phyloP scores from a whole-genome alignment of 1,140 invertebrate genomes.

The Drosophila bipectinata region DNA sequence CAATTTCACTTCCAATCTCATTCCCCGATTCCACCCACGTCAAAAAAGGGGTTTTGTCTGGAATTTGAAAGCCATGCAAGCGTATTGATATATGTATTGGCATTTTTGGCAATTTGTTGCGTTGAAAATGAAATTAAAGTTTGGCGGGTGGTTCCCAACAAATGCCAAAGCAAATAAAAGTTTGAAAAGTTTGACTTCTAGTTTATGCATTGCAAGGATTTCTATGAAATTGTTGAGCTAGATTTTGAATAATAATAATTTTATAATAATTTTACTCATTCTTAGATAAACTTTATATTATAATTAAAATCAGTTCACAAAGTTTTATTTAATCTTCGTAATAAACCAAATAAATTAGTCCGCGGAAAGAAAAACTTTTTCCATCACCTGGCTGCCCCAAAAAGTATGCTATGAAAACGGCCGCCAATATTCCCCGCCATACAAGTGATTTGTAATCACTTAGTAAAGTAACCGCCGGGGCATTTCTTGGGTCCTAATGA shows the following conservation, averaged over 20 bases:
- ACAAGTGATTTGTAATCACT: constrained; percentile 34
- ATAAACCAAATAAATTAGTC: no score
- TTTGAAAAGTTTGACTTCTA: constrained; percentile 25
- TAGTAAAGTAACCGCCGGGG: background rate
- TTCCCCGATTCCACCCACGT: constrained; percentile 15
- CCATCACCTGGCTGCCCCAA: background rate
- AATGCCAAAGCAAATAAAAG: constrained; percentile 41
- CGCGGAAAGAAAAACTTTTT: background rate
- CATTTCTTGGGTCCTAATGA: constrained; percentile 33
- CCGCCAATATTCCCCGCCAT: background rate
- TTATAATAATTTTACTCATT: background rate
- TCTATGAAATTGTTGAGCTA: background rate
- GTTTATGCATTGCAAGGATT: constrained; percentile 2
- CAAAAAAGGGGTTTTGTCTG: constrained; percentile 33
- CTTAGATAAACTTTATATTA: background rate
- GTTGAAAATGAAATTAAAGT: constrained; percentile 47
- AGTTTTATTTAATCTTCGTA: background rate
- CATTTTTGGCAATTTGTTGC: constrained; percentile 45
- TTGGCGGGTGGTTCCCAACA: constrained; percentile 2
- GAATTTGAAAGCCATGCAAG: constrained; percentile 28
- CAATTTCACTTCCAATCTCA: no score
- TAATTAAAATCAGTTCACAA: background rate
- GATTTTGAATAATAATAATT: no score
- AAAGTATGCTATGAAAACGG: background rate
- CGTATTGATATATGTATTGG: constrained; percentile 44